A percentile compares a stretch with the other conserved stretches of the same genome.
These are phyloP conservation scores for Melopsittacus undulatus DNA, from an alignment of 2,797 vertebrate genomes.

Conservation along the genomic window DNA sequence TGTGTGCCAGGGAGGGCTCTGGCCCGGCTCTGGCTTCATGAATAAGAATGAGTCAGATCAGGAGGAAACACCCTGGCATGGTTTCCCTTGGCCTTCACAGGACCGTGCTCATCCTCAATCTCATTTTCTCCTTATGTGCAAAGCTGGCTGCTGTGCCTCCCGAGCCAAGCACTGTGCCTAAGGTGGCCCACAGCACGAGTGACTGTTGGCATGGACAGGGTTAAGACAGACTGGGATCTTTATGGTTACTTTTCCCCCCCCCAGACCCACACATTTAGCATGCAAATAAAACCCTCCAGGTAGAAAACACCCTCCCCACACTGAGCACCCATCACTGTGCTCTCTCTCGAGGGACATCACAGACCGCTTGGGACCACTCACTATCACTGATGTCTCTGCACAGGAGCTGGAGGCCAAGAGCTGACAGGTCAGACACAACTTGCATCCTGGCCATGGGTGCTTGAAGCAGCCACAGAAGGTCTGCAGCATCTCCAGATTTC, in stretches of 20 bases:
- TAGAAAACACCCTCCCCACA: not conserved
- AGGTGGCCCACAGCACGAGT: rapidly evolving
- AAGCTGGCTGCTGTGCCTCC: not conserved
- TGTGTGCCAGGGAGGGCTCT: constrained; percentile 48
- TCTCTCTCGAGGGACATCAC: not conserved
- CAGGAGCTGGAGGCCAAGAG: not conserved
- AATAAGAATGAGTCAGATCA: constrained; percentile 41
- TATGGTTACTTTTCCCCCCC: not conserved
- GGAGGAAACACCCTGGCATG: constrained; percentile 43
- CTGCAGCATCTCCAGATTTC: not conserved
- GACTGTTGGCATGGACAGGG: rapidly evolving
- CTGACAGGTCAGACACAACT: not conserved
- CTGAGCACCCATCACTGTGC: not conserved
- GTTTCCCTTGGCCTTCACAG: not conserved
- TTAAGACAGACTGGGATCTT: not conserved
- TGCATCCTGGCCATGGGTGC: not conserved
- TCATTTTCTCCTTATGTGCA: constrained; percentile 1
- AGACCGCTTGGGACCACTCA: rapidly evolving
- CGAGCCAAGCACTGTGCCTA: rapidly evolving
- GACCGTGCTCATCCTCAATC: constrained; percentile 18
- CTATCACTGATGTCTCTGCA: rapidly evolving
- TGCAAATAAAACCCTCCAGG: not conserved
- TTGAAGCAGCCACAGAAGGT: not conserved
- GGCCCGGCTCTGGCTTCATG: constrained; percentile 41
- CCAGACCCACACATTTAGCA: not conserved